Conservation (phyloP, 2,113 vertebrate species). For the Oncorhynchus gorbuscha region DNA sequence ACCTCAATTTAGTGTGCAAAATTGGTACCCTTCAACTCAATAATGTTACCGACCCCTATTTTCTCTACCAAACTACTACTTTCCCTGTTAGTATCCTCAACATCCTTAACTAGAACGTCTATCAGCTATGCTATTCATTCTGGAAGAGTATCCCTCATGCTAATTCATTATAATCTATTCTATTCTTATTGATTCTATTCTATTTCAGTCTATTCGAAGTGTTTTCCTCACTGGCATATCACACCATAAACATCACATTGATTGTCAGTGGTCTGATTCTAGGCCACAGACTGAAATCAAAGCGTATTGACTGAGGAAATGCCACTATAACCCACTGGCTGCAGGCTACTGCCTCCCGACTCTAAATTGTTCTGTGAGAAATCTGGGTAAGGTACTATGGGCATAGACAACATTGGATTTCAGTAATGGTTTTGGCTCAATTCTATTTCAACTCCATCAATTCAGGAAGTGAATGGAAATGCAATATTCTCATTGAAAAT, state of each 20-base stretch:
- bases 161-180: too few species aligned
- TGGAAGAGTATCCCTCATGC: not conserved
- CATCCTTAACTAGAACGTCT: constrained; percentile 46
- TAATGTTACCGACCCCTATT: too few species aligned
- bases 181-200: too few species aligned
- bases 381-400: too few species aligned
- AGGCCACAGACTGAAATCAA: constrained; percentile 35
- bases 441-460: not conserved
- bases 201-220: not conserved
- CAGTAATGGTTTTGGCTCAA: too few species aligned
- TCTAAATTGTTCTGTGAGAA: too few species aligned
- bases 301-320: constrained; percentile 41
- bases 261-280: constrained; percentile 46
- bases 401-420: too few species aligned
- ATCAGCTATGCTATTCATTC: constrained; percentile 43
- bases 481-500: not conserved
- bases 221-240: constrained; percentile 26
- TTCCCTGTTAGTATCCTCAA: not conserved
- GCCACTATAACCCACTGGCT: constrained; percentile 39
- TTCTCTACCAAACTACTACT: too few species aligned
- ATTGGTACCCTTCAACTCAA: too few species aligned
- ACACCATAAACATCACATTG: constrained; percentile 32
- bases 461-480: not conserved
- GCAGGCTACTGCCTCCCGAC: constrained; percentile 1
- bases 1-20: too few species aligned